Evolutionary conservation across 2,888 invertebrate species (phyloP), one percentile per base, ranked within the genome.

Genomic region (Notocelia uddmanniana): DNA sequence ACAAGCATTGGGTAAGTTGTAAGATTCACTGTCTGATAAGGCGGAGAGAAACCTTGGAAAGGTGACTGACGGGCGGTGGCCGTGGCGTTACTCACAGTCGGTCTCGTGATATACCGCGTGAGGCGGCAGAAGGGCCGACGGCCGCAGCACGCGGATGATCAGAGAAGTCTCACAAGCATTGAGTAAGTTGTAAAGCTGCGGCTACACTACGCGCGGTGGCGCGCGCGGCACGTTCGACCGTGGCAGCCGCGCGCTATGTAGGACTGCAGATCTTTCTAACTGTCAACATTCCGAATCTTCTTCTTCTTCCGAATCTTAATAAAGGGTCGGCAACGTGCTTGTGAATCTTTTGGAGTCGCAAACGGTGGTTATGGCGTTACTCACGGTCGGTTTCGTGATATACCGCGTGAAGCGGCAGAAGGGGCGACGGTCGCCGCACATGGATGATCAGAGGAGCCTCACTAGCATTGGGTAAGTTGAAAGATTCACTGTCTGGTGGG

Each of bases 91-190:
- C 89, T 98, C 45, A 97, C 97, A 5, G 93, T 98, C 54, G 94
- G 98, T 37, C 95, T 98, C 77, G 97, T 98, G 79, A 96, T 98
- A 48, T 97, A 98, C 90, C 95, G 97, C 60, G 94, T 98, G 71
- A 93, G 97, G 64, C 96, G 96, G 83, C 95, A 97, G 78, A 97
- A 98, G 84, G 95, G 97, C 74, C 94, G 97, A 81, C 96, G 96
- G 18, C 94, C 96, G 21, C 96, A 87, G 0, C 91, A 89, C 48
- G 81, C 94, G 6, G 97, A 97, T 78, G 97, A 97, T 82, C 96
- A 96, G 85, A 93, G 97, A 74, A 97, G 96, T 85, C 94, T 97
- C 80, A 96, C 96, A 62, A 97, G 96, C 81, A 96, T 96, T 79
- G 96, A 96, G 95, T 95, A 77, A 26, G 60, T 59, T 13, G 11